Percentiles rank a stretch among this genome's conserved stretches.
Evolutionary conservation across 2,888 invertebrate genomes (phyloP).

Genomic region (Brenthis daphne): DNA sequence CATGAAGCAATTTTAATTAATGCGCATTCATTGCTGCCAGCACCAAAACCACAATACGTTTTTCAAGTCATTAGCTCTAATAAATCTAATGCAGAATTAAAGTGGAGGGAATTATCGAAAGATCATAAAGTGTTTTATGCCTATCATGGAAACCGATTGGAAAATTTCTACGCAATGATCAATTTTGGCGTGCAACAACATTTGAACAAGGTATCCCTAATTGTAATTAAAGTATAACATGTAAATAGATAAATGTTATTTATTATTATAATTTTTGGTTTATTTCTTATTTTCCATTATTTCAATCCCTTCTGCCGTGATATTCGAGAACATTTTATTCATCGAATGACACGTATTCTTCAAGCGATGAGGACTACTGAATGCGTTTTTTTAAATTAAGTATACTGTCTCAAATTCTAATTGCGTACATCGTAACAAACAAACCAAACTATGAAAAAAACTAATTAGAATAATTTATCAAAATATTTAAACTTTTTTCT

Average conservation of each 20-base stretch:
- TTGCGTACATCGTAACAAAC: too few species aligned
- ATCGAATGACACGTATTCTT: too few species aligned
- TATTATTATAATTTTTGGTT: too few species aligned
- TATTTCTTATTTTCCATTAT: too few species aligned
- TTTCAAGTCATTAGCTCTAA: conserved; percentile 84
- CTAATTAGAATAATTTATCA: too few species aligned
- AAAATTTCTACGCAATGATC: conserved; percentile 91
- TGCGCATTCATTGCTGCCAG: conserved; percentile 68
- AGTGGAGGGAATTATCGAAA: conserved; percentile 82
- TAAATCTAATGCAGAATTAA: conserved; percentile 80
- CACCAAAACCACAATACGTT: conserved; percentile 84
- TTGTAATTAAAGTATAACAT: not conserved
- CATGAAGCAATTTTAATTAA: conserved; percentile 80
- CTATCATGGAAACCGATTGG: conserved; percentile 90
- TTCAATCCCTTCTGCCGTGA: not conserved
- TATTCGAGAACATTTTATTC: not conserved
- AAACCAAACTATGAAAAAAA: too few species aligned
- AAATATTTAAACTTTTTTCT: too few species aligned
- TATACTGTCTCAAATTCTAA: too few species aligned
- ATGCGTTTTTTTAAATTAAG: too few species aligned
- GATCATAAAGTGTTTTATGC: conserved; percentile 84
- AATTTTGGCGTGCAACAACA: conserved; percentile 89
- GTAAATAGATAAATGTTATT: too few species aligned
- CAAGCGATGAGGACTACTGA: too few species aligned
- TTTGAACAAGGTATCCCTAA: conserved; percentile 81